Evolutionary conservation across 2,888 invertebrate species (phyloP), one percentile per base, ranked within the genome.

Genomic region (Apamea monoglypha): DNA sequence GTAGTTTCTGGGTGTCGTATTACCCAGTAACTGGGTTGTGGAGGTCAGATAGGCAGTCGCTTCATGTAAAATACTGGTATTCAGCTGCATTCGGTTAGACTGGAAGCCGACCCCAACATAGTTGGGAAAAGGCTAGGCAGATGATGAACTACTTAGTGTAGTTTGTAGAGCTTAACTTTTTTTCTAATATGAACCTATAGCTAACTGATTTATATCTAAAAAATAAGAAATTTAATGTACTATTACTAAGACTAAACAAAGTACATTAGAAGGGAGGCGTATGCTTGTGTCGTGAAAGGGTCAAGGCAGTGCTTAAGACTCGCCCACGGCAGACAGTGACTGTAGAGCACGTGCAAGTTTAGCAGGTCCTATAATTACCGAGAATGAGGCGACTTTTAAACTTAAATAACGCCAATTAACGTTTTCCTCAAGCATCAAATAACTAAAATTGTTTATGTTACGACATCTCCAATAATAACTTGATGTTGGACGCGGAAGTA

Each of bases 191-290:
- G 5, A 50, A 50, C 63, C 32, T 64, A 25, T 16, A 50, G 10
- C 29, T 32, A 8, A 36, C 18, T 29, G n/a, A 29, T 74, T 14
- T 21, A 21, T 36, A 16, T 36, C 2, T 16, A 2, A 68, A 36
- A 40, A 64, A 25, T 44, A 64, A 16, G 3, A 70, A 64, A 21
- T 66, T 16, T 14, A 56, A 25, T 59, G 7, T 21, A 25, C 14
- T 69, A 40, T 18, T 29, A 40, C 44, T 77, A 74, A 50, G 16
- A 40, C 16, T 16, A 16, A 64, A 36, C 75, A 66, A 36, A 36
- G 18, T n/a, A 74, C 29, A 82, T 83, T 86, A 83, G 86, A 78
- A 82, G 44, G 83, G 74, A 56, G 50, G 36, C 64, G 16, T 50
- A 56, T 25, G 40, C 64, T 56, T 66, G 66, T 63, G 40, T 69